These are phyloP conservation scores for Volucella zonaria DNA, from an alignment of 2,888 invertebrate genomes.

Conservation along the genomic window DNA sequence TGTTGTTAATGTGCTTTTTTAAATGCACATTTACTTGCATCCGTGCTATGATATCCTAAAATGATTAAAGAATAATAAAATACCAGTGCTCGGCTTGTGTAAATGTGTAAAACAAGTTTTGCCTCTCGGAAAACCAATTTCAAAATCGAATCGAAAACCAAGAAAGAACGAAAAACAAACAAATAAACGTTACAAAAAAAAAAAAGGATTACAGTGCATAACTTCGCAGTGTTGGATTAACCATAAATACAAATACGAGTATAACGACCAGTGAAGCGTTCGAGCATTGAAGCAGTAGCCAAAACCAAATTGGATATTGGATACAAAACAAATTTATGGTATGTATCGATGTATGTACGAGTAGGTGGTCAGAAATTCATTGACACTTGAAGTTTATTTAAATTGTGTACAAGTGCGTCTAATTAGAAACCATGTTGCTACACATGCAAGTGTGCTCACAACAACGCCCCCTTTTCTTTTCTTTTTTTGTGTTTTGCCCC, in stretches of 20 bases:
- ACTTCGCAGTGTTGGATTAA: conserved; percentile 37
- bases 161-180: conserved; percentile 25
- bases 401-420: conserved; percentile 24
- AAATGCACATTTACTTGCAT: conserved; percentile 45
- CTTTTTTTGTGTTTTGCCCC: too few species aligned
- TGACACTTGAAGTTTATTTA: conserved; percentile 43
- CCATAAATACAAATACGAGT: conserved; percentile 6
- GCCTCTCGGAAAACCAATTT: neutral
- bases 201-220: conserved; percentile 69
- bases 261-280: neutral
- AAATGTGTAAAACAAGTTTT: conserved; percentile 18
- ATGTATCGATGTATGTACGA: conserved; percentile 33
- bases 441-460: too few species aligned
- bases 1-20: conserved; percentile 41
- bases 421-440: conserved; percentile 41
- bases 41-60: conserved; percentile 25
- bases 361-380: conserved; percentile 41
- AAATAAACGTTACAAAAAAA: conserved; percentile 17
- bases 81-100: neutral
- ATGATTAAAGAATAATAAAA: conserved; percentile 15
- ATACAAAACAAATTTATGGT: conserved; percentile 73
- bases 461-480: too few species aligned
- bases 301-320: conserved; percentile 69
- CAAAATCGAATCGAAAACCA: conserved; percentile 13
- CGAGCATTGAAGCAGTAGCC: conserved; percentile 35